A percentile compares a stretch with the other conserved stretches of the same genome.
These are phyloP conservation scores for Choreutis nemorana DNA, from an alignment of 2,888 invertebrate genomes.

Conservation along the genomic window DNA sequence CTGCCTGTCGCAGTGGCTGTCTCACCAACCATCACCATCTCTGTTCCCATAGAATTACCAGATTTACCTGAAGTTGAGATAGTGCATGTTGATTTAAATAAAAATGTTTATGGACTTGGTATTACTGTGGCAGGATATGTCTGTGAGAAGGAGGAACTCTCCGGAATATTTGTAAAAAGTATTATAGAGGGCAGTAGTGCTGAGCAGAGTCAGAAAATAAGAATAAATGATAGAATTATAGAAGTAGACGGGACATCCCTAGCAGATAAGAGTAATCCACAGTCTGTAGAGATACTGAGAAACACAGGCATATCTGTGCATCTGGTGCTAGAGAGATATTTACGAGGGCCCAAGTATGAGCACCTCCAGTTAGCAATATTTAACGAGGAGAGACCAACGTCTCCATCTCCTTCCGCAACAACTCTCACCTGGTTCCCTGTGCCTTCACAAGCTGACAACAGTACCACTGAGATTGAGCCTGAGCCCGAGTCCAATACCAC, in stretches of 20 bases:
- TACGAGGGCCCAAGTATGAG: conserved; percentile 92
- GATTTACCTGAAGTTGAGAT: conserved; percentile 89
- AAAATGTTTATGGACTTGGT: conserved; percentile 92
- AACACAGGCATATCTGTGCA: conserved; percentile 92
- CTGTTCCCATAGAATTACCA: conserved; percentile 62
- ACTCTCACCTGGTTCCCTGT: conserved; percentile 86
- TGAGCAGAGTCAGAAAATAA: conserved; percentile 88
- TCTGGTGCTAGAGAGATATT: conserved; percentile 90
- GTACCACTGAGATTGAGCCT: conserved; percentile 73
- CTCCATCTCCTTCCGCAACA: conserved; percentile 80
- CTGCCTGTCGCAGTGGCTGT: conserved; percentile 35
- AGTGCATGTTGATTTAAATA: conserved; percentile 87
- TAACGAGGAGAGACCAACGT: conserved; percentile 62
- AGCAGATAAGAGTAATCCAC: conserved; percentile 93
- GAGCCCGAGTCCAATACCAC: conserved; percentile 83
- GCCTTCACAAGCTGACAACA: conserved; percentile 71
- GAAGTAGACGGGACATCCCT: conserved; percentile 92
- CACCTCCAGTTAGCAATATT: conserved; percentile 89
- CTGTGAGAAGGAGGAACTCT: conserved; percentile 97
- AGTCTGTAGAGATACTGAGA: conserved; percentile 93
- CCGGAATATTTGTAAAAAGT: conserved; percentile 99
- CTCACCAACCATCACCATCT: conserved; percentile 56
- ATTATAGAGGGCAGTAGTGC: conserved; percentile 97
- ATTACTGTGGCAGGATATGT: conserved; percentile 98
- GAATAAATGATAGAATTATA: conserved; percentile 96